phyloP scores from a whole-genome alignment of 2,797 vertebrate genomes.

The Pteropus rufus region DNA sequence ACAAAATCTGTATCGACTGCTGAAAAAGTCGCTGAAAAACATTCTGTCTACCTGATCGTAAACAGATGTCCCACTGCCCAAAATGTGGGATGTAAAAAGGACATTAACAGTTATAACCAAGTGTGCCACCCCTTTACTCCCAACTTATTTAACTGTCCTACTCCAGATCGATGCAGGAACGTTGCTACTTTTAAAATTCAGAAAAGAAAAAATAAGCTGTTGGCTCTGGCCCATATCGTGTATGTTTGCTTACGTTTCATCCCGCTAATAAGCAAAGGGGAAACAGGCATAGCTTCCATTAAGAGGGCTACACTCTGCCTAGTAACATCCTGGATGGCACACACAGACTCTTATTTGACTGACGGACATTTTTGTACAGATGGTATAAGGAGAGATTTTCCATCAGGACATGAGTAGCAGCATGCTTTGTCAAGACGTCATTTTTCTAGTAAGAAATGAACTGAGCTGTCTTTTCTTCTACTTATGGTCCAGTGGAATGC shows the following conservation, averaged over 20 bases:
- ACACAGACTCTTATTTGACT: background rate
- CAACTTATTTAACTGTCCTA: background rate
- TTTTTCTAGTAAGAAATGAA: background rate
- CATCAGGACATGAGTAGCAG: background rate
- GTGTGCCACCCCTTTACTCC: background rate
- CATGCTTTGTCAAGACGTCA: background rate
- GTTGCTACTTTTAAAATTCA: background rate
- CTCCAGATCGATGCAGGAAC: background rate
- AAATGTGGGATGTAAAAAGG: background rate
- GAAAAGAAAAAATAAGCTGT: background rate
- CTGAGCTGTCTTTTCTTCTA: background rate
- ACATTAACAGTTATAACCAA: background rate
- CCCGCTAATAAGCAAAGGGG: background rate
- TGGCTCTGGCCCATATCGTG: background rate
- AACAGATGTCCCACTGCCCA: background rate
- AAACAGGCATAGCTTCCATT: background rate
- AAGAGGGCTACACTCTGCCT: background rate
- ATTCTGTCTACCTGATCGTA: background rate
- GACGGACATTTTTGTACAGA: background rate
- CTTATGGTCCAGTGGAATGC: background rate
- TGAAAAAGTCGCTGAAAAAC: background rate
- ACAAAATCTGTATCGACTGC: background rate
- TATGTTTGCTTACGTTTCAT: background rate
- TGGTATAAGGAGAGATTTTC: background rate
- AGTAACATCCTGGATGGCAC: background rate